Evolutionary conservation across 2,888 invertebrate species (phyloP).

Genomic region (Eupithecia subfuscata): DNA sequence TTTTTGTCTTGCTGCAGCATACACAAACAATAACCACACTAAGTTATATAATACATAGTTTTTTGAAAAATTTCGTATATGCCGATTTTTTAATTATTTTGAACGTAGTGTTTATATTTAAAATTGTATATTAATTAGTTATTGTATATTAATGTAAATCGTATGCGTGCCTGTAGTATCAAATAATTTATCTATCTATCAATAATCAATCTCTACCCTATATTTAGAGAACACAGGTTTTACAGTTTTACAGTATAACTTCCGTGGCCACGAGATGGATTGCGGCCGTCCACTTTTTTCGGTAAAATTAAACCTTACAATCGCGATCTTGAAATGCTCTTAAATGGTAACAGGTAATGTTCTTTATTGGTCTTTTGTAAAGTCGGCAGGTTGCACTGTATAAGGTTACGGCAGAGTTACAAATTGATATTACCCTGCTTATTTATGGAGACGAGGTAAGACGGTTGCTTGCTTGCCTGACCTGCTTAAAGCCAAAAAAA

Average conservation of each 20-base stretch:
- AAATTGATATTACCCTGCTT: constrained; percentile 29
- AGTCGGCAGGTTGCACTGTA: constrained; percentile 17
- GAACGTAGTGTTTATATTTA: no score
- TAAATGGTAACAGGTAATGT: constrained; percentile 34
- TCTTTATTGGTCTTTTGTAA: constrained; percentile 29
- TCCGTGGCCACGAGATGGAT: constrained; percentile 1
- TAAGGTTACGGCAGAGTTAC: constrained; percentile 21
- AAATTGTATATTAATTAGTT: no score
- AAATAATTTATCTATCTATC: no score
- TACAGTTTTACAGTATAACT: not conserved
- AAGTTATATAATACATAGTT: no score
- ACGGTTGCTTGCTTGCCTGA: not conserved
- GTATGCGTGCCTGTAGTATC: no score
- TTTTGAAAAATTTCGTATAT: no score
- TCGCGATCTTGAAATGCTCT: constrained; percentile 33
- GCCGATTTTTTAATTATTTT: no score
- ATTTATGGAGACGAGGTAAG: constrained; percentile 9
- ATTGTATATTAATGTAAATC: no score
- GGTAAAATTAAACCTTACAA: constrained; percentile 33
- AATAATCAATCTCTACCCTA: not conserved
- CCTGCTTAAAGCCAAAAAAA: not conserved
- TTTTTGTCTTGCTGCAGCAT: no score
- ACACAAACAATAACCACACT: no score
- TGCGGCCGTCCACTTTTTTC: constrained; percentile 33
- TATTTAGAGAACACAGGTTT: not conserved